These are phyloP conservation scores for Oligia latruncula DNA, from an alignment of 2,888 invertebrate species.

Conservation along the genomic window DNA sequence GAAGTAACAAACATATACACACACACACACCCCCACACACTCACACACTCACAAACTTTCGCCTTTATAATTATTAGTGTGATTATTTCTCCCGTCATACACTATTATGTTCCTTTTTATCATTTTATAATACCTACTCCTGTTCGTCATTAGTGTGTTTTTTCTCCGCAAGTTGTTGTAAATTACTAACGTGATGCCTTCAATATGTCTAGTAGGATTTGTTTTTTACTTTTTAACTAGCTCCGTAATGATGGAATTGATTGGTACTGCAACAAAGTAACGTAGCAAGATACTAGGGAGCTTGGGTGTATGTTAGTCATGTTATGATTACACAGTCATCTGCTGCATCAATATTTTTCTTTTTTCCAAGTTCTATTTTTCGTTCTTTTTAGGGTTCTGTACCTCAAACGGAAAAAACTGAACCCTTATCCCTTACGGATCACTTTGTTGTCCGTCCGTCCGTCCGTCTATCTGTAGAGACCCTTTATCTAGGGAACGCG, in stretches of 20 bases:
- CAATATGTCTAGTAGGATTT: conserved; percentile 47
- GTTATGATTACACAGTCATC: conserved; percentile 13
- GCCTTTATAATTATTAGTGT: too few species aligned
- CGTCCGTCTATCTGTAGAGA: too few species aligned
- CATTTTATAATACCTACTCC: conserved; percentile 29
- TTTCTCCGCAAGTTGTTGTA: conserved; percentile 51
- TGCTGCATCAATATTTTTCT: background rate
- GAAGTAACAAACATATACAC: too few species aligned
- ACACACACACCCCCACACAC: too few species aligned
- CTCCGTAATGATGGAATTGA: conserved; percentile 38
- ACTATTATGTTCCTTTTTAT: conserved; percentile 45
- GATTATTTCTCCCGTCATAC: conserved; percentile 24
- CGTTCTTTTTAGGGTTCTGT: too few species aligned
- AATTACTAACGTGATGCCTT: conserved; percentile 41
- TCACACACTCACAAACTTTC: too few species aligned
- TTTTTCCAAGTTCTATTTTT: background rate
- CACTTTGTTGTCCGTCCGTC: too few species aligned
- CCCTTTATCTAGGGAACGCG: too few species aligned
- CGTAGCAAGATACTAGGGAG: background rate
- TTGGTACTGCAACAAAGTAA: conserved; percentile 38
- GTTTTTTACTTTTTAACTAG: conserved; percentile 38
- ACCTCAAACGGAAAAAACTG: too few species aligned
- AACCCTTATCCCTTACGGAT: too few species aligned
- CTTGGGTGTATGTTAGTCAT: background rate
- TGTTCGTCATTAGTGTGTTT: conserved; percentile 57